phyloP scores from a whole-genome alignment of 1,140 invertebrate genomes.

The Coelopa frigida region DNA sequence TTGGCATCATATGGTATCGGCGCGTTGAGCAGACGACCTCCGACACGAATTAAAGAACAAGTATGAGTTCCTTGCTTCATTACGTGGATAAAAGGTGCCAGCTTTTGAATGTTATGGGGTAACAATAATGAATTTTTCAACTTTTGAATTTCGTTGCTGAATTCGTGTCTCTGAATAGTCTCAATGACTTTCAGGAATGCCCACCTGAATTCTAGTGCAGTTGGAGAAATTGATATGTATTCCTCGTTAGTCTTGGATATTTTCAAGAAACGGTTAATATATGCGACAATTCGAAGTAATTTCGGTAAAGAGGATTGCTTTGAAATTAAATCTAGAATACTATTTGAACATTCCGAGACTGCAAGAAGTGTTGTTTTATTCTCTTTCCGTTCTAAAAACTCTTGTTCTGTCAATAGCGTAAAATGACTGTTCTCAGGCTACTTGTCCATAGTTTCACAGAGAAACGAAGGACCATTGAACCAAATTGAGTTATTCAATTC shows the following conservation, averaged over 20 bases:
- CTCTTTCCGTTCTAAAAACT: background rate
- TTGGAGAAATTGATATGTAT: background rate
- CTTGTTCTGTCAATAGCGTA: too few relatives aligned
- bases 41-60: background rate
- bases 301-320: background rate
- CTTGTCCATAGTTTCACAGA: background rate
- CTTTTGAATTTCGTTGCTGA: background rate
- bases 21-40: slow-evolving; percentile 3
- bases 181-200: background rate
- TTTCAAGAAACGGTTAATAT: slow-evolving; percentile 5
- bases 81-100: slow-evolving; percentile 5
- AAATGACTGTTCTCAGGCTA: background rate
- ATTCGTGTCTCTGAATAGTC: background rate
- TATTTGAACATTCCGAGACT: too few relatives aligned
- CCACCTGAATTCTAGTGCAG: background rate
- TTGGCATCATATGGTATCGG: background rate
- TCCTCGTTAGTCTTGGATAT: too few relatives aligned
- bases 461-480: background rate
- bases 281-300: background rate
- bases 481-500: background rate
- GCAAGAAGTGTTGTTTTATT: background rate
- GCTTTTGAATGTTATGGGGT: background rate
- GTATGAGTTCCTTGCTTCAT: background rate
- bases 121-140: background rate
- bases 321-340: too few relatives aligned